Evolutionary conservation across 1,140 invertebrate species (phyloP).

Genomic region (Magallana gigas): DNA sequence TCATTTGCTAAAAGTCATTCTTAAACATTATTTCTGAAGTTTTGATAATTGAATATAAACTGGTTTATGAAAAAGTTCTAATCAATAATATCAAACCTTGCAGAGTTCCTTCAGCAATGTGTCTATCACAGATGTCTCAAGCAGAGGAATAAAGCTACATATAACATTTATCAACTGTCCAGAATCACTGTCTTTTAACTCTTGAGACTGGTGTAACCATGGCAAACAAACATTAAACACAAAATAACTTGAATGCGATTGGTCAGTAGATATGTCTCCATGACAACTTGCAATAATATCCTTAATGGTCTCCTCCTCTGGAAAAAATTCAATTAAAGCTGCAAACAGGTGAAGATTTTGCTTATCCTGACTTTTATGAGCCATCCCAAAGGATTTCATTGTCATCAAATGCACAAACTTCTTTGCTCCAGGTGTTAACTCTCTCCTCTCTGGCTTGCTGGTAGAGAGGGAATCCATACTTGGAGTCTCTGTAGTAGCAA

Average conservation of each 20-base stretch:
- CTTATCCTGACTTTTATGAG: constrained; percentile 54
- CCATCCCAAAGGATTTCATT: constrained; percentile 58
- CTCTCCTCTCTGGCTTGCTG: constrained; percentile 9
- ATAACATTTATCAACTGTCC: constrained; percentile 57
- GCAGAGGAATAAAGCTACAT: constrained; percentile 62
- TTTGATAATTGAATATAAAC: too few relatives aligned
- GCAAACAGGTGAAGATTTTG: constrained; percentile 62
- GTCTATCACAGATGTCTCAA: constrained; percentile 48
- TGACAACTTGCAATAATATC: constrained; percentile 63
- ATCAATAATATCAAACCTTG: constrained; percentile 47
- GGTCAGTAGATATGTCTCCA: constrained; percentile 54
- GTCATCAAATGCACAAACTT: constrained; percentile 60
- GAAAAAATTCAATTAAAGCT: constrained; percentile 57
- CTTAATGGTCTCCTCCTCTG: constrained; percentile 59
- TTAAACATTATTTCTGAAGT: too few relatives aligned
- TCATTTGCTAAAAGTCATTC: too few relatives aligned
- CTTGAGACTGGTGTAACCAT: constrained; percentile 60
- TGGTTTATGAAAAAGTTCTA: too few relatives aligned
- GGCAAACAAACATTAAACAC: constrained; percentile 67
- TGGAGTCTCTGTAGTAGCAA: constrained; percentile 2
- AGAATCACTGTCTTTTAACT: constrained; percentile 45
- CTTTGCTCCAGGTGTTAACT: constrained; percentile 22
- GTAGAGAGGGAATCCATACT: not conserved
- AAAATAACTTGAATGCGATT: constrained; percentile 64
- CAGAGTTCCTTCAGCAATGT: constrained; percentile 38